Conservation (phyloP, 2,888 invertebrate genomes). For the Zootermopsis nevadensis region DNA sequence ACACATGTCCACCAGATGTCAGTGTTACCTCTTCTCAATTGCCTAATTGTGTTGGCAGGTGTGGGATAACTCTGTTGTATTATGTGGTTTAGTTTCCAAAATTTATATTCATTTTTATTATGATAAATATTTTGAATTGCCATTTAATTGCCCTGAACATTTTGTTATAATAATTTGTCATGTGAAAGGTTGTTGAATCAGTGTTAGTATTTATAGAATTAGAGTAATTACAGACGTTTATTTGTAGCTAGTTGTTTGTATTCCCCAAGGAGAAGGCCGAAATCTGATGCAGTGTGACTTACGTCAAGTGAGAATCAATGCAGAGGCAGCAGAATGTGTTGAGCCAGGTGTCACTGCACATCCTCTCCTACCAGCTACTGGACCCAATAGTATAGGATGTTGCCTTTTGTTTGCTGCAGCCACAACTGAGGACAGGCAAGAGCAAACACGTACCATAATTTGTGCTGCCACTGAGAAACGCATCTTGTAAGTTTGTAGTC, state of each 20-base stretch:
- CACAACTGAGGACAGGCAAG: conserved; percentile 36
- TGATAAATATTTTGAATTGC: not conserved
- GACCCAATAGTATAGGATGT: conserved; percentile 53
- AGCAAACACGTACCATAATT: conserved; percentile 53
- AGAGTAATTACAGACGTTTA: too few relatives aligned
- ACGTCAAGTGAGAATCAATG: conserved; percentile 68
- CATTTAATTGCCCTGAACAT: too few relatives aligned
- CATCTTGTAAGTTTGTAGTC: conserved; percentile 12
- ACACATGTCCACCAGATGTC: conserved; percentile 72
- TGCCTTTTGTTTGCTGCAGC: conserved; percentile 60
- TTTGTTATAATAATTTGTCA: too few relatives aligned
- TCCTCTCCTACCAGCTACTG: conserved; percentile 59
- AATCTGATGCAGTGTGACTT: conserved; percentile 71
- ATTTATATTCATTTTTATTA: not conserved
- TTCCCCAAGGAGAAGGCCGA: conserved; percentile 64
- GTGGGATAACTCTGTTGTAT: conserved; percentile 2
- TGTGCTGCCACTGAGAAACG: conserved; percentile 60
- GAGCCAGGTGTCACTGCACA: conserved; percentile 62
- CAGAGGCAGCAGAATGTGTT: conserved; percentile 64
- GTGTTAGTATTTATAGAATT: too few relatives aligned
- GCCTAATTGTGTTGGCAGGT: conserved; percentile 73
- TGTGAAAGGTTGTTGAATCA: too few relatives aligned
- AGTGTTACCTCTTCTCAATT: conserved; percentile 67
- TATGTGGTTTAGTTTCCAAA: too few relatives aligned
- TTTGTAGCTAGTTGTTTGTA: too few relatives aligned